Evolutionary conservation across 2,797 vertebrate genomes (phyloP).

Genomic region (Pseudochaenichthys georgianus): DNA sequence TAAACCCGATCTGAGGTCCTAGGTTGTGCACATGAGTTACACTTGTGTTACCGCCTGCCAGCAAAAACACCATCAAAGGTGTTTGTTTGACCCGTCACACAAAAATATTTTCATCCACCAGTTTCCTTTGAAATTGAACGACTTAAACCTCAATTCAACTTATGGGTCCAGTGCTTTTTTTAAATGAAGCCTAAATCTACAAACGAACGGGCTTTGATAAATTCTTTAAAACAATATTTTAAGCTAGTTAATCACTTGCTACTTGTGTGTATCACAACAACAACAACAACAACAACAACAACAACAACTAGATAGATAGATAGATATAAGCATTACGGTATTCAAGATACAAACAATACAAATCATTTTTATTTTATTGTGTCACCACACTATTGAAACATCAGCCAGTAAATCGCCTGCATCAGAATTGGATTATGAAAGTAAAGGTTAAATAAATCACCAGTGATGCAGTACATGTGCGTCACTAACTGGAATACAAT

Average conservation of each 20-base stretch:
- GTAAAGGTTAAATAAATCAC: background rate
- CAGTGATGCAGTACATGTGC: background rate
- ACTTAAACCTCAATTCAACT: slow-evolving; percentile 6
- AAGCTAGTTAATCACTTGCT: background rate
- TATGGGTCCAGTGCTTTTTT: background rate
- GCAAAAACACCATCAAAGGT: slow-evolving; percentile 51
- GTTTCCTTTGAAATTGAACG: slow-evolving; percentile 13
- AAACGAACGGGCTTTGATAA: background rate
- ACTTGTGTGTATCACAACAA: slow-evolving; percentile 1
- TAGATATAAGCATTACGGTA: background rate
- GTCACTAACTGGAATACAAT: background rate
- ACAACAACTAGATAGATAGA: background rate
- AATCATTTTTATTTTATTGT: background rate
- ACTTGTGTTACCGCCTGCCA: slow-evolving; percentile 17
- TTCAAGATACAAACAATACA: background rate
- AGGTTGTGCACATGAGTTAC: slow-evolving; percentile 5
- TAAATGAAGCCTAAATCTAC: background rate
- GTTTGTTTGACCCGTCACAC: slow-evolving; percentile 42
- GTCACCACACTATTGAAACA: background rate
- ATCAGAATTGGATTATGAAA: slow-evolving; percentile 2
- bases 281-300: background rate
- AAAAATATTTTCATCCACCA: slow-evolving; percentile 46
- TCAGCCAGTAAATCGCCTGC: background rate
- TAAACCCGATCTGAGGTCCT: slow-evolving; percentile 41
- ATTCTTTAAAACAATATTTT: background rate